phyloP scores from a whole-genome alignment of 2,797 vertebrate species.

The Paramormyrops hopkinsi region DNA sequence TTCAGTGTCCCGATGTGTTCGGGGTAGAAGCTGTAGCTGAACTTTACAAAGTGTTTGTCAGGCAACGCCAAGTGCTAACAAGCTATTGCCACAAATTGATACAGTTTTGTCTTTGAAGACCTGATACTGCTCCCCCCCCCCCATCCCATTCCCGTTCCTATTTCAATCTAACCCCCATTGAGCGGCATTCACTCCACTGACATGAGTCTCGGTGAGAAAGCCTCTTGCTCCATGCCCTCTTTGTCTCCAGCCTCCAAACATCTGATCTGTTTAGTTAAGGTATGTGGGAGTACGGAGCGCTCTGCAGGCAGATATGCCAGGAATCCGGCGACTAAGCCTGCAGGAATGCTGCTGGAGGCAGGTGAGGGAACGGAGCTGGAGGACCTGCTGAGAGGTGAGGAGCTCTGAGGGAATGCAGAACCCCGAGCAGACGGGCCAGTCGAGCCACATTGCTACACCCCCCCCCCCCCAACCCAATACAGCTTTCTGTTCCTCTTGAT shows the following conservation, averaged over 20 bases:
- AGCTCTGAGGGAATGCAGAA: conserved; percentile 29
- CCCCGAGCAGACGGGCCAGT: conserved; percentile 29
- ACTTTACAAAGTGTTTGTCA: not conserved
- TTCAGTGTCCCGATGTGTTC: not conserved
- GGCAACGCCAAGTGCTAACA: not conserved
- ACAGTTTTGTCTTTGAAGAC: not conserved
- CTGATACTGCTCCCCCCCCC: not conserved
- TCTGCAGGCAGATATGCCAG: conserved; percentile 13
- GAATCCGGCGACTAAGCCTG: conserved; percentile 31
- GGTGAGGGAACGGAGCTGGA: conserved; percentile 29
- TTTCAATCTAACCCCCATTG: not conserved
- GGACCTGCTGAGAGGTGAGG: conserved; percentile 33
- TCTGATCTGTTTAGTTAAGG: conserved; percentile 5
- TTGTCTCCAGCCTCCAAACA: not conserved
- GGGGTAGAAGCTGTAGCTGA: not conserved
- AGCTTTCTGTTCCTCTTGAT: conserved; percentile 7
- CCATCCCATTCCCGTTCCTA: not conserved
- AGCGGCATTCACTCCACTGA: not conserved
- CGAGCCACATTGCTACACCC: conserved; percentile 35
- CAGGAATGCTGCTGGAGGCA: conserved; percentile 41
- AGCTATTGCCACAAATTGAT: not conserved
- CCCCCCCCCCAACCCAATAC: conserved; percentile 4
- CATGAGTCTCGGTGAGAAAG: not conserved
- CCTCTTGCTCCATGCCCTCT: not conserved
- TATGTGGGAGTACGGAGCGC: conserved; percentile 10